Evolutionary conservation across 2,113 vertebrate species (phyloP).

Genomic region (Orientallactaga bullata): DNA sequence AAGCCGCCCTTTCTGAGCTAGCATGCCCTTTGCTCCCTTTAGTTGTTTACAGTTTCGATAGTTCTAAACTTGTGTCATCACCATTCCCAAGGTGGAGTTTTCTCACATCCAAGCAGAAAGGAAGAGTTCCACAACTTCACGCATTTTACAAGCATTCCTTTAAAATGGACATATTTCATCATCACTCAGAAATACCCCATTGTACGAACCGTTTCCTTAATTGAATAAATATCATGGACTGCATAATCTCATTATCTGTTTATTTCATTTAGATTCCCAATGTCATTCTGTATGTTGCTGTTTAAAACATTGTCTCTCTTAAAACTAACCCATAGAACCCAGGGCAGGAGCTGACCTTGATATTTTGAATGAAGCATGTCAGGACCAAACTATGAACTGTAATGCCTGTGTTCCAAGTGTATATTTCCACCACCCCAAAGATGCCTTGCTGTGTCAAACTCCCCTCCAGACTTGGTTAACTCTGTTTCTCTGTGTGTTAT

Average conservation of each 20-base stretch:
- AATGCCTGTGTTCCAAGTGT: accelerated
- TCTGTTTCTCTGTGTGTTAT: accelerated
- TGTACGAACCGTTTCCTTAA: accelerated
- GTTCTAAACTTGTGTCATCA: not conserved
- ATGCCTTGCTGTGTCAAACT: accelerated
- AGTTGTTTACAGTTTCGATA: not conserved
- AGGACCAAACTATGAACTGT: no score
- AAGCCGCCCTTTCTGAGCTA: not conserved
- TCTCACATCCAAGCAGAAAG: not conserved
- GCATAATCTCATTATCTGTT: accelerated
- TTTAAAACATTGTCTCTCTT: not conserved
- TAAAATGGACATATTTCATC: not conserved
- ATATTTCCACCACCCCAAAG: accelerated
- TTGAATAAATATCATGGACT: accelerated
- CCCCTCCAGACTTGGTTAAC: no score
- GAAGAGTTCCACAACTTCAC: not conserved
- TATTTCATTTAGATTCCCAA: accelerated
- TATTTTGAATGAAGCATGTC: accelerated
- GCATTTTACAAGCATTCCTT: not conserved
- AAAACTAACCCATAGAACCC: no score
- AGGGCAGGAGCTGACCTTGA: accelerated
- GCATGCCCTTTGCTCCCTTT: not conserved
- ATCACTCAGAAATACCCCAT: not conserved
- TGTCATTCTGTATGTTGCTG: accelerated
- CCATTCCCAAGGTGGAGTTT: not conserved